Evolutionary conservation across 64 coral and sea anemone species (phyloP), one percentile per base, ranked within the genome.

Genomic region (Stylophora pistillata): DNA sequence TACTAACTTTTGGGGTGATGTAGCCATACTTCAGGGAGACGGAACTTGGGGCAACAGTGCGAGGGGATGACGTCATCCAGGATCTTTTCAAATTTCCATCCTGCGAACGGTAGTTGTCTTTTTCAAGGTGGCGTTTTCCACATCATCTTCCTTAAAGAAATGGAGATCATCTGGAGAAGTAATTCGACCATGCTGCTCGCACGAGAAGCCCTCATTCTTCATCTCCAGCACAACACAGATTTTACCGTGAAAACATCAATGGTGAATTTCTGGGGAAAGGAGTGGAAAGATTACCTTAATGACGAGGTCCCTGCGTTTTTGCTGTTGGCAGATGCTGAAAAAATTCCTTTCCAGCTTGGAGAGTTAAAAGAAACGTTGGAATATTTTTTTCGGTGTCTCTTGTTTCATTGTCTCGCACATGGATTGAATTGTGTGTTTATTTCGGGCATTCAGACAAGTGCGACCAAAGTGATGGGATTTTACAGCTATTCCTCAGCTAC

Each of bases 391-490:
- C 56, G 86, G 20, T 73, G 85, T 27, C 77, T 91, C 71, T 57
- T 95, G 10, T 47, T 60, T 10, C 73, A 84, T 29, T 80, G 85
- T 10, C 89, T 91, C 15, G 66, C 68, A 13, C 77, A 76, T n/a
- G 85, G 74, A 56, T 74, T 95, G 23, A 95, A 88, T 58, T 95
- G 93, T 84, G 93, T 91, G 15, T 95, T 87, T 23, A 91, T 91
- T 25, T 81, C 77, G 20, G 89, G 85, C 18, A 91, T 95, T 58
- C 77, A 95, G 10, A 91, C 91, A 71, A 58, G 66, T n/a, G 72
- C 89, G 14, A 76, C 89, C n/a, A 90, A 84, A 34, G 83, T 81
- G 10, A 82, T 76, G 37, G 93, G 93, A 58, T 91, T 84, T 15
- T 91, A 91, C 60, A 21, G 59, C 30, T 53, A 87, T 66, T 74